Evolutionary conservation across 2,888 invertebrate genomes (phyloP), one percentile per base, ranked within the genome.

Genomic region (Apocheima hispidaria): DNA sequence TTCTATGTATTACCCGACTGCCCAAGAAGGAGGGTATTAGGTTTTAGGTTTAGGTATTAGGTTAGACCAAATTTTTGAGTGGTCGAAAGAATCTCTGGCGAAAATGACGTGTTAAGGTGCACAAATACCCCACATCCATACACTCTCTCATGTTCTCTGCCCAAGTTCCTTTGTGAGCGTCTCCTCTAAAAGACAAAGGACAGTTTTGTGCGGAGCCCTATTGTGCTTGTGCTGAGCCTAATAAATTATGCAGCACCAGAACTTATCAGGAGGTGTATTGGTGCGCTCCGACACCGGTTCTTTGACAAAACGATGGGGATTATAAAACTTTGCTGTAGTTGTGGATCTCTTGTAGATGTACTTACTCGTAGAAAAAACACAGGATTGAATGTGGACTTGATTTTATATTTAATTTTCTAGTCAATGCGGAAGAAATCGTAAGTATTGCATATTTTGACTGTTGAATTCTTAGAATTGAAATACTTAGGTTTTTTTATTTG

Each of bases 201-300:
- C 61, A 61, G 61, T 56, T 52, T 60, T 60, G 55, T 40, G 21
- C 43, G 50, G 43, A 50, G 51, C 50, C 46, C 60, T 55, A 71
- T 72, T 68, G 68, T 72, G 55, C 57, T 72, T 68, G 68, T 72
- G 55, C 57, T 58, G 56, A 51, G 52, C 55, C 66, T 63, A 66
- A 67, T 75, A 67, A 75, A 75, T 76, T 73, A 76, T 74, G 70
- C 72, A 73, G 67, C 69, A 69, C 48, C 63, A 64, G 72, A 71
- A 75, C 59, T 72, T 74, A 69, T 66, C 62, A 63, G 41, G 36
- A 38, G 66, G 41, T 63, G 58, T 67, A 66, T 63, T 62, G 58
- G 43, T 46, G 46, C 30, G n/a, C 46, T 30, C 30, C 21, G 41
- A 33, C 41, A 33, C 23, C 54, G 35, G 18, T 12, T 30, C 53